Percentiles rank a stretch among this genome's conserved stretches.
Evolutionary conservation across 2,888 invertebrate genomes (phyloP).

Genomic region (Tetramorium bicarinatum): DNA sequence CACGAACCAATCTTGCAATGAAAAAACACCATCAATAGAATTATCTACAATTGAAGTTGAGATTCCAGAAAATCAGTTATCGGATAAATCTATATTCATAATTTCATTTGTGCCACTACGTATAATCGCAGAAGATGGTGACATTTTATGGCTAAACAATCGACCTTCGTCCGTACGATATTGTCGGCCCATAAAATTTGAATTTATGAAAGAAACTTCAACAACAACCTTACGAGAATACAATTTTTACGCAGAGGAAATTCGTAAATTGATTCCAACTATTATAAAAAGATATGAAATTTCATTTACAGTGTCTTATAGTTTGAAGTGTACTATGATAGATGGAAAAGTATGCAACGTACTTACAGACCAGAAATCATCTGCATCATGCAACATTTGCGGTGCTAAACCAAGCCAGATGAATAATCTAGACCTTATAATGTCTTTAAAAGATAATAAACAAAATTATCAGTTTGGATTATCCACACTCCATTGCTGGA

Average conservation of each 20-base stretch:
- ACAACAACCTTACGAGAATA: neutral
- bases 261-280: neutral
- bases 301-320: neutral
- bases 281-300: neutral
- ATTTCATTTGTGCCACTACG: conserved; percentile 5
- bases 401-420: neutral
- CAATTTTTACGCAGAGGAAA: conserved; percentile 4
- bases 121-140: too few species aligned
- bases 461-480: neutral
- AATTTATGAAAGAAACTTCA: neutral
- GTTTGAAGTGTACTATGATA: neutral
- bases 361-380: neutral
- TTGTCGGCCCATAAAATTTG: neutral
- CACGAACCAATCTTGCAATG: neutral
- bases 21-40: neutral
- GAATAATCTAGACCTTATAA: neutral
- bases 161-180: neutral
- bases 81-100: neutral
- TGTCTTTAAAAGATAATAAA: conserved; percentile 5
- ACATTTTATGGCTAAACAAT: neutral
- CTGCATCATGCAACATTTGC: neutral
- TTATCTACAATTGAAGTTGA: conserved; percentile 1
- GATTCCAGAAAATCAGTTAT: neutral
- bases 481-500: too few species aligned
- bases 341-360: neutral